Percentiles rank a stretch among this genome's conserved stretches.
phyloP scores from a whole-genome alignment of 2,888 invertebrate species.

The Chrysolina oricalcia region DNA sequence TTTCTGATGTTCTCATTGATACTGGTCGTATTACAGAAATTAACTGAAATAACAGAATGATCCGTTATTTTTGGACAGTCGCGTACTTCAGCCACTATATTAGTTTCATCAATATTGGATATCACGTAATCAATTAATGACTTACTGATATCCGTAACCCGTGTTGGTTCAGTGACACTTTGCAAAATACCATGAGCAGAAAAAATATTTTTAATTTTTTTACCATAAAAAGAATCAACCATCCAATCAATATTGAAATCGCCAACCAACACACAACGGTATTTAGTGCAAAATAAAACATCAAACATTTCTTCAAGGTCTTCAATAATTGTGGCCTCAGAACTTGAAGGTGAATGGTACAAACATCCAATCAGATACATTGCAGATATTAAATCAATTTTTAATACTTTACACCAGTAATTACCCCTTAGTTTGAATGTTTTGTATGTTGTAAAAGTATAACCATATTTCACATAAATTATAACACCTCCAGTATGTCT shows the following conservation, averaged over 20 bases:
- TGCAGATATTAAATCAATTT: constrained; percentile 18
- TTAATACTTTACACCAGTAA: constrained; percentile 12
- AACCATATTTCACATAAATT: neutral
- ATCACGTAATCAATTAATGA: constrained; percentile 16
- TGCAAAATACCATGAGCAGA: constrained; percentile 8
- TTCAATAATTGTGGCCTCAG: constrained; percentile 14
- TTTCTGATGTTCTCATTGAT: neutral
- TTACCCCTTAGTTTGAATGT: constrained; percentile 15
- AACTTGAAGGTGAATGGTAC: too few species aligned
- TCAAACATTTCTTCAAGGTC: constrained; percentile 19
- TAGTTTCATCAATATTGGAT: too few species aligned
- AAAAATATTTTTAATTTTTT: constrained; percentile 13
- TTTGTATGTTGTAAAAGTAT: neutral
- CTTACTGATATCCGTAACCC: too few species aligned
- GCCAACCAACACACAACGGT: too few species aligned
- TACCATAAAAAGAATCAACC: too few species aligned
- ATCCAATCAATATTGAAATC: too few species aligned
- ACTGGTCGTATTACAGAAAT: neutral
- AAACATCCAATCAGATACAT: too few species aligned
- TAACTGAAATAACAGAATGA: neutral
- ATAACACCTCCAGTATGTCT: neutral
- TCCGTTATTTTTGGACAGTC: too few species aligned
- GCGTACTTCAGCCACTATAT: neutral
- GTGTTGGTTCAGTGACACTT: constrained; percentile 1
- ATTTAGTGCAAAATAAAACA: constrained; percentile 11